phyloP scores from a whole-genome alignment of 2,888 invertebrate genomes.

The Philonicus albiceps region DNA sequence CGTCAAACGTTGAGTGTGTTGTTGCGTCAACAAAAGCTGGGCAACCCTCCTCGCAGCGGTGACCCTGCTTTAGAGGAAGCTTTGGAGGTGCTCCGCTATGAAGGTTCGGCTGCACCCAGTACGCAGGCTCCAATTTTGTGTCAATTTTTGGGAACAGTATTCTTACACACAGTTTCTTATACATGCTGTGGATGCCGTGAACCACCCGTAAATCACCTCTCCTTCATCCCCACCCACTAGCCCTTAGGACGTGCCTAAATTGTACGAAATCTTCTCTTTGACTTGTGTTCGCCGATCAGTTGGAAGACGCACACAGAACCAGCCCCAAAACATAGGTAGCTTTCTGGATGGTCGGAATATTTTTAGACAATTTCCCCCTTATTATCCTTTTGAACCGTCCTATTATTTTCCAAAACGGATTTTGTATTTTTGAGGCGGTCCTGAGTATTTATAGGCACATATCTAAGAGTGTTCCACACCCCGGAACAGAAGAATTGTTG shows the following conservation, averaged over 20 bases:
- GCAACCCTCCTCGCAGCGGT: not conserved
- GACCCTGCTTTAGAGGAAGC: not conserved
- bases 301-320: not conserved
- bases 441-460: not conserved
- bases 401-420: slow-evolving; percentile 2
- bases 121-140: slow-evolving; percentile 11
- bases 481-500: not conserved
- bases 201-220: not conserved
- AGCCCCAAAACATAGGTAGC: not conserved
- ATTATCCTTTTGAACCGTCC: slow-evolving; percentile 1
- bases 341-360: slow-evolving; percentile 3
- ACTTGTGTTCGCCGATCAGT: not conserved
- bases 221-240: no score
- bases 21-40: slow-evolving; percentile 18
- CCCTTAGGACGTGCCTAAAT: not conserved
- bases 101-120: not conserved
- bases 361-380: slow-evolving; percentile 8
- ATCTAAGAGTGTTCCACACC: not conserved
- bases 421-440: slow-evolving; percentile 11
- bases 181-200: not conserved
- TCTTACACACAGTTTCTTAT: not conserved
- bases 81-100: not conserved
- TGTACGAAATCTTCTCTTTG: not conserved
- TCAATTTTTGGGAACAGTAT: slow-evolving; percentile 25
- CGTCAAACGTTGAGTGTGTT: not conserved